Conservation (phyloP, 35 echinoderm and acorn worm genomes). For the Apostichopus japonicus region DNA sequence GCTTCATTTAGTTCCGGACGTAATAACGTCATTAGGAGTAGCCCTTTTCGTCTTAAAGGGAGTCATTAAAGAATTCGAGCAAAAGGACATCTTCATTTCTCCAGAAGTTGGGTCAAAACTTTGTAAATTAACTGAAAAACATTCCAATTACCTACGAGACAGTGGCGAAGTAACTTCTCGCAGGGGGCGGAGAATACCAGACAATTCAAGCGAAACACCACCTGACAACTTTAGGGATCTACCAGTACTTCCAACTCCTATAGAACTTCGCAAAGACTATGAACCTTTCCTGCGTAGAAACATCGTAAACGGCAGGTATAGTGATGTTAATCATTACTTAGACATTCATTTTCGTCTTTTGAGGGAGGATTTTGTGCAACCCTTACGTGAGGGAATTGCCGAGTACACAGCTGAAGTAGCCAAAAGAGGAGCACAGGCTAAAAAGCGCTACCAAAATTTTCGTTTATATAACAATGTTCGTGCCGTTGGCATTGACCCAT, state of each 20-base stretch:
- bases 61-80: neutral
- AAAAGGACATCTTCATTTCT: conserved; percentile 23
- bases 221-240: conserved; percentile 73
- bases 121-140: conserved; percentile 4
- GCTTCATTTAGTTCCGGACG: conserved; percentile 5
- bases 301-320: conserved; percentile 67
- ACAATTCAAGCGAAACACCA: conserved; percentile 43
- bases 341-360: conserved; percentile 83
- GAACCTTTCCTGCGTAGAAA: conserved; percentile 73
- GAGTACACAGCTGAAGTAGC: conserved; percentile 46
- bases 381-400: conserved; percentile 73
- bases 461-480: conserved; percentile 65
- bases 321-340: conserved; percentile 67
- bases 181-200: neutral
- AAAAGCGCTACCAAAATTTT: conserved; percentile 59
- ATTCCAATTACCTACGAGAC: conserved; percentile 10
- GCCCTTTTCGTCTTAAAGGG: neutral
- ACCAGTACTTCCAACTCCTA: conserved; percentile 58
- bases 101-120: neutral
- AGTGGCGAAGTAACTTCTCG: conserved; percentile 18
- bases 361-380: conserved; percentile 77
- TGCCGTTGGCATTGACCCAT: conserved; percentile 2
- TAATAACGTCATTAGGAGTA: conserved; percentile 19
- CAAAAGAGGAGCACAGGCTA: conserved; percentile 6
- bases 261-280: conserved; percentile 53